These are phyloP conservation scores for Cydia amplana DNA, from an alignment of 1,140 invertebrate genomes.

Conservation along the genomic window DNA sequence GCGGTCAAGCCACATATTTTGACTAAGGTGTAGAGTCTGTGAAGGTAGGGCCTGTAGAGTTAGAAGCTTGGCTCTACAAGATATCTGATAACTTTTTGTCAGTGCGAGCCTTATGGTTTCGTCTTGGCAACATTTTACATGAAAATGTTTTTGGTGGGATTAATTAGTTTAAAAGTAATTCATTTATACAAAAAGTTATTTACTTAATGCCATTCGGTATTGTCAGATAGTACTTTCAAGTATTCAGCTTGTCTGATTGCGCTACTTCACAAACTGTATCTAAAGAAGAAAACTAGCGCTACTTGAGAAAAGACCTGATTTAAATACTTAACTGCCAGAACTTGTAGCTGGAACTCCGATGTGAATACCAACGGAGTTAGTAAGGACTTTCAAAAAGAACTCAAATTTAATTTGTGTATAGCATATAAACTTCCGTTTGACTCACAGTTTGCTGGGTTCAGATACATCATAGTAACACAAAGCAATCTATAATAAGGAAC, in stretches of 20 bases:
- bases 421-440: slow-evolving; percentile 19
- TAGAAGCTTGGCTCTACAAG: no score
- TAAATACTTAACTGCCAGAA: slow-evolving; percentile 17
- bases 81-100: no score
- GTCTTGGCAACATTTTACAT: no score
- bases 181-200: neutral
- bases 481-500: no score
- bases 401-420: slow-evolving; percentile 31
- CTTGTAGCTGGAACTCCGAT: neutral
- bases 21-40: no score
- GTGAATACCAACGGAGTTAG: slow-evolving; percentile 8
- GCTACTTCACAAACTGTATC: neutral
- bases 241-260: neutral
- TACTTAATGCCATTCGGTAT: neutral
- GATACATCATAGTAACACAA: neutral
- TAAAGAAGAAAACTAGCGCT: slow-evolving; percentile 10
- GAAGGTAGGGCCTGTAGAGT: no score
- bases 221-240: neutral
- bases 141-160: no score
- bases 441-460: neutral
- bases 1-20: no score
- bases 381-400: slow-evolving; percentile 30
- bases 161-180: no score
- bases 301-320: slow-evolving; percentile 3
- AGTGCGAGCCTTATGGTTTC: no score